Evolutionary conservation across 2,888 invertebrate species (phyloP).

Genomic region (Cerastis leucographa): DNA sequence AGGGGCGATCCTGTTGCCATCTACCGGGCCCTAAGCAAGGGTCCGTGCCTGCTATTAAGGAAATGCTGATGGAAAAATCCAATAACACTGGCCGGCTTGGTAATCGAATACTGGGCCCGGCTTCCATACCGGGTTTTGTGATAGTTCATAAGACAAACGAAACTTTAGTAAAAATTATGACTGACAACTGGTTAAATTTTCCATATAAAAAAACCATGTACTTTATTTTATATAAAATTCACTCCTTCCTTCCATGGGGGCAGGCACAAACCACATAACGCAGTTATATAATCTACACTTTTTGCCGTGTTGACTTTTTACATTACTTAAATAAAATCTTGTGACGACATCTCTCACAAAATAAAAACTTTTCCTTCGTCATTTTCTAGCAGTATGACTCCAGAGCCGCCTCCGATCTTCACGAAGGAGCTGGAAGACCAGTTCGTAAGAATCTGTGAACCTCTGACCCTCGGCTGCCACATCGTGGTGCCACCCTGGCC

Average conservation of each 20-base stretch:
- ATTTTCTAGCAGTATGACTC: slow-evolving; percentile 81
- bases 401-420: slow-evolving; percentile 95
- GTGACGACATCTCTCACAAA: slow-evolving; percentile 15
- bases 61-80: background rate
- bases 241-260: background rate
- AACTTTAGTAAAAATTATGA: no score
- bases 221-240: background rate
- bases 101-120: no score
- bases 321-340: background rate
- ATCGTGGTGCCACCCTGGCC: slow-evolving; percentile 97
- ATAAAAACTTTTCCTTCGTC: background rate
- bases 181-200: no score
- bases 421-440: slow-evolving; percentile 94
- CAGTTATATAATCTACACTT: no score
- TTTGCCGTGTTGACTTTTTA: background rate
- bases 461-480: slow-evolving; percentile 93
- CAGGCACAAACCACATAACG: background rate
- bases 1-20: no score
- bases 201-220: no score
- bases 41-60: no score
- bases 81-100: no score
- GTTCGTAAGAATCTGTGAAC: slow-evolving; percentile 94
- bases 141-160: no score
- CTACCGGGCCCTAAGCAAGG: no score
- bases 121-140: no score